A percentile compares a stretch with the other conserved stretches of the same genome.
Conservation (phyloP, 2,888 invertebrate species). For the Euzetes globulus region DNA sequence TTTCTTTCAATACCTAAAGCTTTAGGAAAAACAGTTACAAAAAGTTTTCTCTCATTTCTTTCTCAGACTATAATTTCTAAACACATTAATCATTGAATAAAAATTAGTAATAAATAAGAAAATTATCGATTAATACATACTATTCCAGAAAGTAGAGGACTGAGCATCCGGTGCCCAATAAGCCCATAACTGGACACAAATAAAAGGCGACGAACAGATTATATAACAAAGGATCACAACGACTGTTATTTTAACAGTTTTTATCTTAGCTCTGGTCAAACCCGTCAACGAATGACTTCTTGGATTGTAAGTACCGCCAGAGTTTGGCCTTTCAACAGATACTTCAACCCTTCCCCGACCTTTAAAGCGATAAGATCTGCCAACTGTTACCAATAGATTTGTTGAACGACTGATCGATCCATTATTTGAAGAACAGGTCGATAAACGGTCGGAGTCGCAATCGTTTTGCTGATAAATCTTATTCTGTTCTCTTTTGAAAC, state of each 20-base stretch:
- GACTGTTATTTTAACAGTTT: constrained; percentile 52
- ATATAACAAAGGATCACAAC: constrained; percentile 58
- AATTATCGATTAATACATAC: constrained; percentile 18
- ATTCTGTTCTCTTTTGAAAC: constrained; percentile 26
- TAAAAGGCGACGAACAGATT: constrained; percentile 62
- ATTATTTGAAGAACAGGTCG: background rate
- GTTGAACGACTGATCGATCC: background rate
- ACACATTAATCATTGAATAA: background rate
- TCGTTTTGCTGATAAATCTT: background rate
- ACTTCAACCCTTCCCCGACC: constrained; percentile 3
- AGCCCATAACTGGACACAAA: constrained; percentile 59
- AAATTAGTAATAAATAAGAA: background rate
- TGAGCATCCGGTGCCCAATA: constrained; percentile 49
- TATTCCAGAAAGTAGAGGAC: constrained; percentile 33
- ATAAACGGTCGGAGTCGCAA: background rate
- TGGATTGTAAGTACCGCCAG: constrained; percentile 38
- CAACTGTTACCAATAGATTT: constrained; percentile 11
- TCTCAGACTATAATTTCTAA: background rate
- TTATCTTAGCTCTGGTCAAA: constrained; percentile 50
- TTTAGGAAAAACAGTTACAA: background rate
- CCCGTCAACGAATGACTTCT: constrained; percentile 50
- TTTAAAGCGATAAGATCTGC: constrained; percentile 10
- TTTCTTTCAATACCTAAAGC: background rate
- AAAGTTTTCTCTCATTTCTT: background rate
- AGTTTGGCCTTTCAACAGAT: background rate